Conservation (phyloP, 2,113 vertebrate genomes). For the Bucco capensis region DNA sequence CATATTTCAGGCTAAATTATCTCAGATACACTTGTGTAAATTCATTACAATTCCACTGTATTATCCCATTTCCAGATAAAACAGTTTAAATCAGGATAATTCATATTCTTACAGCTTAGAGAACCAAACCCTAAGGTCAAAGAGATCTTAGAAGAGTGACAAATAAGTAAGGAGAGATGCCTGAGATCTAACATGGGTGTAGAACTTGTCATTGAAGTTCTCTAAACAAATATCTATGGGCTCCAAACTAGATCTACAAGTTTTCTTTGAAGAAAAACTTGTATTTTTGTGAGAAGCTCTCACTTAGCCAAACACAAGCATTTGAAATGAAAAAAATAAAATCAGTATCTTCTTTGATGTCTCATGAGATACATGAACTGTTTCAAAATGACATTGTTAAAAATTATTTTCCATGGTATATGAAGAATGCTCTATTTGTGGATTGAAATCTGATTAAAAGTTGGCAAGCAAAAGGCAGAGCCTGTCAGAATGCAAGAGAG, state of each 20-base stretch:
- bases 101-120: neutral
- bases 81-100: neutral
- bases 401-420: neutral
- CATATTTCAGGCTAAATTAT: neutral
- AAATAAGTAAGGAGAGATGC: neutral
- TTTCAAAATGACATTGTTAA: neutral
- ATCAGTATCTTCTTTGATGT: neutral
- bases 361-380: neutral
- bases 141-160: neutral
- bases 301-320: neutral
- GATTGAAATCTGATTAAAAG: neutral
- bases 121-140: neutral
- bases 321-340: neutral
- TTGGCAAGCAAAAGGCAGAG: neutral
- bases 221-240: neutral
- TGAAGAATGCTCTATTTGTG: neutral
- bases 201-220: neutral
- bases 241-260: neutral
- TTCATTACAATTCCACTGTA: neutral
- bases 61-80: neutral
- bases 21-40: neutral
- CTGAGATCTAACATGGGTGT: neutral
- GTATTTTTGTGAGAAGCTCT: neutral
- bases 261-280: neutral
- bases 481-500: neutral